Evolutionary conservation across 2,113 vertebrate species (phyloP).

Genomic region (Rhineura floridana): DNA sequence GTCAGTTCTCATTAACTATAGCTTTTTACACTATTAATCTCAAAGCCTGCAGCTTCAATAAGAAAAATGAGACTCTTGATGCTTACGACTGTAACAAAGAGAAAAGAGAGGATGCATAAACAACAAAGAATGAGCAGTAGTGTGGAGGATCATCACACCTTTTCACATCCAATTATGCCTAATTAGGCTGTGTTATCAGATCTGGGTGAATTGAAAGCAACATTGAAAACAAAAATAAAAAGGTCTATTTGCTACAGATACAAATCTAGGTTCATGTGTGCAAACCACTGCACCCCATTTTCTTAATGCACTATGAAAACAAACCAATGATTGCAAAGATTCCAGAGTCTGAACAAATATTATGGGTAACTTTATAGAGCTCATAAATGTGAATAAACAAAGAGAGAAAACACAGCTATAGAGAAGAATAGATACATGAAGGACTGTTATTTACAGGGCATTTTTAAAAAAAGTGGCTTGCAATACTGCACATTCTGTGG

Average conservation of each 20-base stretch:
- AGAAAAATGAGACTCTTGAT: neutral
- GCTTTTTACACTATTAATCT: neutral
- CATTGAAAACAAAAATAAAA: constrained; percentile 38
- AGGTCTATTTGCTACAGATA: neutral
- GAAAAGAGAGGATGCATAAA: neutral
- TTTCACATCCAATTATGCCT: constrained; percentile 46
- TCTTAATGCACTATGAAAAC: neutral
- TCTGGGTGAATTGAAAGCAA: constrained; percentile 30
- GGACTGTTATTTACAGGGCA: neutral
- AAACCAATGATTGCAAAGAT: neutral
- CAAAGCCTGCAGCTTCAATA: constrained; percentile 16
- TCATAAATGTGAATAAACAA: neutral
- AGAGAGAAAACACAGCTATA: neutral
- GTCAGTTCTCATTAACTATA: constrained; percentile 13
- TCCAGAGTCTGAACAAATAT: neutral
- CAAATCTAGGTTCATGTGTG: constrained; percentile 27
- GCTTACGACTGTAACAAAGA: constrained; percentile 3
- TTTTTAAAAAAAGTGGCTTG: neutral
- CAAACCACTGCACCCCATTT: neutral
- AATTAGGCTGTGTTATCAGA: constrained; percentile 39
- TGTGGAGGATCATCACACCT: neutral
- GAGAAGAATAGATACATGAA: neutral
- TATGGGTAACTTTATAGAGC: neutral
- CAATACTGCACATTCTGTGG: accelerated
- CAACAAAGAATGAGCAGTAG: constrained; percentile 6